Percentiles rank a stretch among this genome's conserved stretches.
Evolutionary conservation across 2,797 vertebrate genomes (phyloP).

Genomic region (Australoheros facetus): DNA sequence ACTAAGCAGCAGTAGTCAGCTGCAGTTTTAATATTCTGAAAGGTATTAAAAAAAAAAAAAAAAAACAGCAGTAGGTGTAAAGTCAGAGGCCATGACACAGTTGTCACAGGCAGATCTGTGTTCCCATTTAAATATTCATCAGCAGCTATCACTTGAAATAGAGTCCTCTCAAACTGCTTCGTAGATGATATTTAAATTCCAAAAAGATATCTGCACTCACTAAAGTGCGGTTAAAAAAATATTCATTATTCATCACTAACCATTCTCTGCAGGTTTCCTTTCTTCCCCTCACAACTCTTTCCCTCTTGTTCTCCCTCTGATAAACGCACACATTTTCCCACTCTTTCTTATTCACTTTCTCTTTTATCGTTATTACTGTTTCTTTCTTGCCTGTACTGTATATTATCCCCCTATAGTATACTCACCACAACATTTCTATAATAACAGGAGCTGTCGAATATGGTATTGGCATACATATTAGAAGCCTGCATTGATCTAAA

Average conservation of each 20-base stretch:
- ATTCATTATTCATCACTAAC: constrained; percentile 66
- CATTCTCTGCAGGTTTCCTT: constrained; percentile 55
- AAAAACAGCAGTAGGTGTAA: constrained; percentile 3
- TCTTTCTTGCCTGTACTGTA: background rate
- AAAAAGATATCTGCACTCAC: constrained; percentile 52
- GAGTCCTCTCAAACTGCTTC: constrained; percentile 51
- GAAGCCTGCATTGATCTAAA: constrained; percentile 45
- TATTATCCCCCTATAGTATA: background rate
- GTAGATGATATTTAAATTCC: constrained; percentile 64
- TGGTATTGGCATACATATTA: constrained; percentile 19
- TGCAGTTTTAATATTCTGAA: constrained; percentile 2
- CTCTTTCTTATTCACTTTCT: background rate
- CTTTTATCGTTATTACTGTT: background rate
- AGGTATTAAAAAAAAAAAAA: background rate
- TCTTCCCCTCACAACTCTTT: constrained; percentile 46
- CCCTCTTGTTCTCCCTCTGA: constrained; percentile 1
- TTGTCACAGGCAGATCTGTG: constrained; percentile 19
- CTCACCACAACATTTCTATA: background rate
- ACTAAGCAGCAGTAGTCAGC: background rate
- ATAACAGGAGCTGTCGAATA: constrained; percentile 14
- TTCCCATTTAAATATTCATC: constrained; percentile 62
- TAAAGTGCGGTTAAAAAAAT: constrained; percentile 53
- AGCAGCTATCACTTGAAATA: constrained; percentile 49
- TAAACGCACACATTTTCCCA: background rate
- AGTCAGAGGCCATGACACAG: constrained; percentile 52